Percentiles rank a stretch among this genome's conserved stretches.
phyloP scores from a whole-genome alignment of 2,888 invertebrate genomes.

The Ectobius pallidus region DNA sequence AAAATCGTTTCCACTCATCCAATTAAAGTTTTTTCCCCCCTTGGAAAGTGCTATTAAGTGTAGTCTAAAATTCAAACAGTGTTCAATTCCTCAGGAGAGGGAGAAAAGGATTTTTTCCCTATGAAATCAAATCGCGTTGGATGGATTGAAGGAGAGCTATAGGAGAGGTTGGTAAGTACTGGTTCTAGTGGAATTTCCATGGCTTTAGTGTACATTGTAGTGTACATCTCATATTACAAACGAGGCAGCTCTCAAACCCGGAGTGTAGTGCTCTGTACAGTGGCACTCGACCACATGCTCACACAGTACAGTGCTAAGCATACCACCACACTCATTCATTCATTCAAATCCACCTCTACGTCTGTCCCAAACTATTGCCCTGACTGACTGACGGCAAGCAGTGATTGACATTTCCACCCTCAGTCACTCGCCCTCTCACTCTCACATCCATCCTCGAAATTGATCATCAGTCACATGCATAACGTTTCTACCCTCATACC shows the following conservation, averaged over 20 bases:
- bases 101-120: too few species aligned
- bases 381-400: conserved; percentile 8
- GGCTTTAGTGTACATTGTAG: conserved; percentile 26
- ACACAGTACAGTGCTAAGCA: neutral
- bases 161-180: too few species aligned
- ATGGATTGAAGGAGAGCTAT: too few species aligned
- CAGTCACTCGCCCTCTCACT: neutral
- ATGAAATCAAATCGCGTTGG: too few species aligned
- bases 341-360: neutral
- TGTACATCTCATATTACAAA: conserved; percentile 10
- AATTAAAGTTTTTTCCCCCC: too few species aligned
- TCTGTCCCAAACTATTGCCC: neutral
- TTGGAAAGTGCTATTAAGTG: too few species aligned
- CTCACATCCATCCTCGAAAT: conserved; percentile 11
- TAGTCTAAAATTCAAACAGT: too few species aligned
- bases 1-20: too few species aligned
- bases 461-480: conserved; percentile 24
- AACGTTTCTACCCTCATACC: neutral
- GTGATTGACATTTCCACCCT: conserved; percentile 22
- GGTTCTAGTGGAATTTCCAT: too few species aligned
- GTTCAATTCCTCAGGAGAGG: too few species aligned
- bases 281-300: conserved; percentile 15
- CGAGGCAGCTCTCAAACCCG: conserved; percentile 6
- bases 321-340: neutral
- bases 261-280: conserved; percentile 9